Conservation (phyloP, 2,113 vertebrate genomes). For the Nerophis lumbriciformis region DNA sequence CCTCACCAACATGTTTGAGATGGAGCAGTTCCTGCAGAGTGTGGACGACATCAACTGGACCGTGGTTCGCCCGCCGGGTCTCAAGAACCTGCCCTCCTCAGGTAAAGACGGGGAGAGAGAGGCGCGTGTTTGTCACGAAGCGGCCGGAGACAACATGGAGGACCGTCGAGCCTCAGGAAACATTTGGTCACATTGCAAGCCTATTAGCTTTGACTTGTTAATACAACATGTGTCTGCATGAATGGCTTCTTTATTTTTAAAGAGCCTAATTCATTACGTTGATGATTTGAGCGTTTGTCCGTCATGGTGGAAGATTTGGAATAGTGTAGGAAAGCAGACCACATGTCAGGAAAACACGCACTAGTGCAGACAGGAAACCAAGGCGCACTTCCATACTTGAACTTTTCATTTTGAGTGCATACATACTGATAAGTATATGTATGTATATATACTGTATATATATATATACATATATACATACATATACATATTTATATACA, state of each 20-base stretch:
- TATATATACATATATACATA: no score
- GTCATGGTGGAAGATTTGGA: background rate
- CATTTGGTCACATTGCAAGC: slow-evolving; percentile 16
- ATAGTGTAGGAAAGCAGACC: no score
- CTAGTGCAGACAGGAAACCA: no score
- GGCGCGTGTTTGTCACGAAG: no score
- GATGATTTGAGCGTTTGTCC: background rate
- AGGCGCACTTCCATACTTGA: no score
- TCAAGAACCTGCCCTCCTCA: slow-evolving; percentile 69
- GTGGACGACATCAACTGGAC: slow-evolving; percentile 73
- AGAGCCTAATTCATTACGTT: no score
- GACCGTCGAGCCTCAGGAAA: slow-evolving; percentile 3
- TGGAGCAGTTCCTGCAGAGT: slow-evolving; percentile 69
- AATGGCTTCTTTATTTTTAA: slow-evolving; percentile 10
- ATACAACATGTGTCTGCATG: background rate
- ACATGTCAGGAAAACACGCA: no score
- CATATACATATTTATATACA: no score
- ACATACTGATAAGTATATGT: no score
- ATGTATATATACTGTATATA: no score
- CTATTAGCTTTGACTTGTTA: background rate
- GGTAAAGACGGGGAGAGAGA: slow-evolving; percentile 67
- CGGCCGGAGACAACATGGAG: background rate
- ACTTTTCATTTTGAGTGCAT: no score
- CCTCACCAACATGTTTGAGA: slow-evolving; percentile 75
- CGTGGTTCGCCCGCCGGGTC: slow-evolving; percentile 72